phyloP scores from a whole-genome alignment of 2,888 invertebrate genomes.

The Metalampra italica region DNA sequence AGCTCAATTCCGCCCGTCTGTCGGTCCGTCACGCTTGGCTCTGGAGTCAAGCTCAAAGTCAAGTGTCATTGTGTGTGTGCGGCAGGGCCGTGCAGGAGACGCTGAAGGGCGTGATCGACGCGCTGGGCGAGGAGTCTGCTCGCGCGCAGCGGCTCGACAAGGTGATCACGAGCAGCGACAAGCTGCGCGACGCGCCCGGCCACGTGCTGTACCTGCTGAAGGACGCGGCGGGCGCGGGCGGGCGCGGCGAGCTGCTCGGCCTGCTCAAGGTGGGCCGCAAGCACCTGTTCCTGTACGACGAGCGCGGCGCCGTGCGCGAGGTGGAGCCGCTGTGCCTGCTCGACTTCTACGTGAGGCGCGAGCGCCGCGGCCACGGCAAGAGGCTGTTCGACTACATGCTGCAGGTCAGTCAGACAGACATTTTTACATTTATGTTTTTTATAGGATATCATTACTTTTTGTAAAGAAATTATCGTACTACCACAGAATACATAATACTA shows the following conservation, averaged over 20 bases:
- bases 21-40: too few relatives aligned
- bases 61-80: constrained; percentile 1
- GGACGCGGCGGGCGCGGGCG: constrained; percentile 37
- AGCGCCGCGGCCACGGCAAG: constrained; percentile 90
- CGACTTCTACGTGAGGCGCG: constrained; percentile 94
- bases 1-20: too few relatives aligned
- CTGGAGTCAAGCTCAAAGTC: too few relatives aligned
- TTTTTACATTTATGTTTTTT: background rate
- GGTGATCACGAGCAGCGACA: constrained; percentile 85
- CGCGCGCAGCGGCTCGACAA: constrained; percentile 85
- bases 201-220: constrained; percentile 72
- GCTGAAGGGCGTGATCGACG: constrained; percentile 80
- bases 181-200: constrained; percentile 59
- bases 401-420: constrained; percentile 68
- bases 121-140: constrained; percentile 85
- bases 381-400: constrained; percentile 93
- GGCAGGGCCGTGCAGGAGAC: constrained; percentile 41
- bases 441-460: too few relatives aligned
- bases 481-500: too few relatives aligned
- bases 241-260: constrained; percentile 84
- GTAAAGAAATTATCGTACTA: too few relatives aligned
- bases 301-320: constrained; percentile 84
- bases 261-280: constrained; percentile 94
- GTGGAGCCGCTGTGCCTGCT: constrained; percentile 91
- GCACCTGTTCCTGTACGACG: constrained; percentile 91